Base-by-base conservation (phyloP, 2,113 vertebrate genomes). In the Cairina moschata region DNA sequence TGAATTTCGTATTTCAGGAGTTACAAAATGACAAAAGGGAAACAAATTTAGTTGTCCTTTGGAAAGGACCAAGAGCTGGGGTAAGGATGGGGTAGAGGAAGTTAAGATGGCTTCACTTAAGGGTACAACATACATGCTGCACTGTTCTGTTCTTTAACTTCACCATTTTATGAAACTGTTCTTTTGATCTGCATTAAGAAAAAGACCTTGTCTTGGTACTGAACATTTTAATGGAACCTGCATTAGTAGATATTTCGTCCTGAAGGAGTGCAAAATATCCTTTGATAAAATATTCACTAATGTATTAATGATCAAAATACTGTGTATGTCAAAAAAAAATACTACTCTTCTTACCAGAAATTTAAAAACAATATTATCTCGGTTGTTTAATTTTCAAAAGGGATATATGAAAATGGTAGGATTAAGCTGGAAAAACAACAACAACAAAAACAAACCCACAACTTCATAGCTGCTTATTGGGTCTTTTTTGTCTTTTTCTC, bases 251-350 rank as follows among this genome's bases (percentile, higher is more conserved):
- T n/a, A 48, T 93, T 62, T 76, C 54, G 38, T 92, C n/a, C 58
- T 46, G 77, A 86, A 93, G 72, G 82, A 76, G 55, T 84, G 81
- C 62, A 87, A 79, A 93, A 66, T 91, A 82, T 38, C 52, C 63
- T 97, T 97, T 96, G 96, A 96, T 96, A 94, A 92, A 97, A 80
- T 92, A 95, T 96, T 91, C 91, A 76, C 77, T 92, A 58, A 95
- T 89, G 86, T 90, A 92, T 93, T 94, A 96, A 94, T 92, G 93
- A 92, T 94, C 83, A 93, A 92, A 96, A 94, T 94, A 82, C 77
- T 58, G 28, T 55, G 28, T 88, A 88, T 75, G 26, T 79, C 40
- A 79, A 65, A 85, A 73, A 90, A 68, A 60, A 72, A 52, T 71
- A 42, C 10, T 15, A 38, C 38, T 67, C 79, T 77, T 59, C 84